Base-by-base conservation (phyloP, 2,113 vertebrate species). In the Enhydra lutris region DNA sequence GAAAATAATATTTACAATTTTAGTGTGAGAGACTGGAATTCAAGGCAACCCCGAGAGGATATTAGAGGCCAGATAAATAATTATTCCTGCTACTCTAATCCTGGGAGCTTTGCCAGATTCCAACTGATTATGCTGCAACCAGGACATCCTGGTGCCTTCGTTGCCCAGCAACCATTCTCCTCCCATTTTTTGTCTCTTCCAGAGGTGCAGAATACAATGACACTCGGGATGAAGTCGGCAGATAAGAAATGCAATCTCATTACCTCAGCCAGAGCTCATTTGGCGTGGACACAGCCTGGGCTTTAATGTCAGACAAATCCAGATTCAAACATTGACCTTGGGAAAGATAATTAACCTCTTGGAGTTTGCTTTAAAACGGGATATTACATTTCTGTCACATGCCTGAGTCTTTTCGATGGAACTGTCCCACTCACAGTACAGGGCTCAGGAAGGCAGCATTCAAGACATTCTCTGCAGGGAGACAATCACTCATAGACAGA, bases 71-170 rank as follows among this genome's bases (percentile, higher is more conserved):
- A 96, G 82, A 96, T 95, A 97, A 94, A 86, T 91, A 91, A 85
- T 79, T 96, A 82, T 85, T 47, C 82, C 29, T 90, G 73, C 31
- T 84, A 52, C 69, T 73, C 89, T 73, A 65, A 71, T 90, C 47
- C 89, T 96, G 96, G 97, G 96, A 98, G 4, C 1, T 39, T 96
- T 97, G 96, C 94, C 97, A 97, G 92, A 92, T 96, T 86, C 92
- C 63, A 81, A 7, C 50, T 87, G 83, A 95, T 96, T 96, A 76
- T n/a, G 12, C 73, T 52, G 79, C 61, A 89, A 23, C 71, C 83
- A 95, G 95, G 95, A 90, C 97, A 88, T 97, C 92, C 80, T 96
- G 96, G 97, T 97, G 96, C 97, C 61, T 80, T 96, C n/a, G 97
- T 96, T 97, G 95, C 97, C 74, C 63, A 80, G 97, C 86, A 98